A percentile compares a stretch with the other conserved stretches of the same genome.
Evolutionary conservation across 2,113 vertebrate genomes (phyloP).

Genomic region (Daboia siamensis): DNA sequence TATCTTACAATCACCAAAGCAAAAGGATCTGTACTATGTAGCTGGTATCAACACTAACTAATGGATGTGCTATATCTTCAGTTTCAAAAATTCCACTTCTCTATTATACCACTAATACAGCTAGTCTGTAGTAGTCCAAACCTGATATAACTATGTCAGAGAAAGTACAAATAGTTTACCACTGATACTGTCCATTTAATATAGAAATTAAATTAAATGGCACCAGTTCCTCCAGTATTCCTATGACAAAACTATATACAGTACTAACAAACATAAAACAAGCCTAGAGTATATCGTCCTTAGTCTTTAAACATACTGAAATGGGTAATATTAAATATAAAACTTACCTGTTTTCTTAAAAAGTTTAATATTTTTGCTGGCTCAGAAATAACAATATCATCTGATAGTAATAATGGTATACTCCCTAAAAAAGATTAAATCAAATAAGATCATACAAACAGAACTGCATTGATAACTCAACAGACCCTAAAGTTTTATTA

Average conservation of each 20-base stretch:
- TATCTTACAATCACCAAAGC: background rate
- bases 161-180: background rate
- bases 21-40: background rate
- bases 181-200: background rate
- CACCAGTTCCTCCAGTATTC: background rate
- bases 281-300: background rate
- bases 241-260: background rate
- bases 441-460: constrained; percentile 30
- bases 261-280: background rate
- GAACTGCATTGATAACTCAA: background rate
- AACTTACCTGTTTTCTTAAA: constrained; percentile 86
- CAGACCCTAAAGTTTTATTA: rapidly evolving
- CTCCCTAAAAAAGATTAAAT: constrained; percentile 62
- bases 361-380: constrained; percentile 89
- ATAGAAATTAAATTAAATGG: background rate
- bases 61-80: background rate
- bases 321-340: background rate
- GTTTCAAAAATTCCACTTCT: background rate
- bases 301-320: background rate
- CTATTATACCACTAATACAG: background rate
- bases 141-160: background rate
- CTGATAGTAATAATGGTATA: constrained; percentile 80
- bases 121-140: background rate
- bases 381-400: constrained; percentile 78
- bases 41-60: background rate